These are phyloP conservation scores for Peromyscus polionotus DNA, from an alignment of 2,113 vertebrate species.

Conservation along the genomic window DNA sequence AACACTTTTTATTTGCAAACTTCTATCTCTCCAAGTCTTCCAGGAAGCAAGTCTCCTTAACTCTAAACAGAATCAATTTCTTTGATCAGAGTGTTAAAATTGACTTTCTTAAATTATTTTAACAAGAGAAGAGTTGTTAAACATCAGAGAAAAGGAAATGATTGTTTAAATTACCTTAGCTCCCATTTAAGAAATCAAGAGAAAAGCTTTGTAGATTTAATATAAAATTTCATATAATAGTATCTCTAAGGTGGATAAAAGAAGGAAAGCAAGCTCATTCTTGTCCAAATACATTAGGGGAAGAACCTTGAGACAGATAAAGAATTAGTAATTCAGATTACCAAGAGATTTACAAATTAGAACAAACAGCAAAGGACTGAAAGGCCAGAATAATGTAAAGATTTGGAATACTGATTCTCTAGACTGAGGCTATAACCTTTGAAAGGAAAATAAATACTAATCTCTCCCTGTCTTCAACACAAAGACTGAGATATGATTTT, in stretches of 20 bases:
- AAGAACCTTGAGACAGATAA: background rate
- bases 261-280: background rate
- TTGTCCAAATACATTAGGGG: background rate
- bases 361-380: background rate
- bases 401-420: background rate
- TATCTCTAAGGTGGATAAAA: background rate
- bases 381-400: background rate
- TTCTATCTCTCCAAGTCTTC: background rate
- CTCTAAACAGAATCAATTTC: background rate
- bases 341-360: background rate
- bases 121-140: background rate
- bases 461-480: background rate
- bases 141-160: background rate
- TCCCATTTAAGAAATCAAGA: background rate
- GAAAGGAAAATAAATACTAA: background rate
- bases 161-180: background rate
- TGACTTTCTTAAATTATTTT: constrained; percentile 5
- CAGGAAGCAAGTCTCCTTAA: constrained; percentile 7
- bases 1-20: background rate
- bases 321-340: background rate
- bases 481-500: background rate
- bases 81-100: background rate
- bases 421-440: background rate
- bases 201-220: background rate
- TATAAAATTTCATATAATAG: background rate